These are phyloP conservation scores for Alloscopus bannaensis DNA, from an alignment of 2,888 invertebrate species.

Conservation along the genomic window DNA sequence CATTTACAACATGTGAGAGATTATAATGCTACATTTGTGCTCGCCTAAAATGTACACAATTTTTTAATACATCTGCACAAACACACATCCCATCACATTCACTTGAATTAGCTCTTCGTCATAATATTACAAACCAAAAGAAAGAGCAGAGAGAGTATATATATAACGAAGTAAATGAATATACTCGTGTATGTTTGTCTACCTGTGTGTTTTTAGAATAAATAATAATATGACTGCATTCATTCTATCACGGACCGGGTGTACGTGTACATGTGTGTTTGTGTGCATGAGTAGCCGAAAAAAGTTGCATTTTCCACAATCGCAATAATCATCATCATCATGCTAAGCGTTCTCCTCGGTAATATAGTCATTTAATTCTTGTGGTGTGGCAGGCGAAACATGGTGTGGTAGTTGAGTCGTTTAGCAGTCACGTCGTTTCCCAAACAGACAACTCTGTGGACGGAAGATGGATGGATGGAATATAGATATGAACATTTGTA, in stretches of 20 bases:
- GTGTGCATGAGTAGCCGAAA: no score
- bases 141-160: neutral
- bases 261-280: neutral
- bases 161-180: conserved; percentile 1
- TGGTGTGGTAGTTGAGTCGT: conserved; percentile 13
- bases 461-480: conserved; percentile 30
- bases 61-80: conserved; percentile 52
- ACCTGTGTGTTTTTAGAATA: conserved; percentile 6
- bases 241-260: neutral
- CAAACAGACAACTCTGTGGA: conserved; percentile 10
- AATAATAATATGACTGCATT: conserved; percentile 16
- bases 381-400: conserved; percentile 5
- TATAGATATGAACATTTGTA: no score
- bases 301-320: conserved; percentile 47
- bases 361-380: conserved; percentile 57
- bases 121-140: conserved; percentile 11
- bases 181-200: neutral
- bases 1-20: conserved; percentile 42
- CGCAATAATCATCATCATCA: conserved; percentile 8
- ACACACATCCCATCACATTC: conserved; percentile 58
- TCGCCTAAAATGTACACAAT: conserved; percentile 42
- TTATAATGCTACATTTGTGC: conserved; percentile 53
- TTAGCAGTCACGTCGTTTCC: conserved; percentile 51
- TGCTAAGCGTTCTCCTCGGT: no score
- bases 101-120: conserved; percentile 59